These are phyloP conservation scores for Maccullochella peelii DNA, from an alignment of 2,113 vertebrate species.

Conservation along the genomic window DNA sequence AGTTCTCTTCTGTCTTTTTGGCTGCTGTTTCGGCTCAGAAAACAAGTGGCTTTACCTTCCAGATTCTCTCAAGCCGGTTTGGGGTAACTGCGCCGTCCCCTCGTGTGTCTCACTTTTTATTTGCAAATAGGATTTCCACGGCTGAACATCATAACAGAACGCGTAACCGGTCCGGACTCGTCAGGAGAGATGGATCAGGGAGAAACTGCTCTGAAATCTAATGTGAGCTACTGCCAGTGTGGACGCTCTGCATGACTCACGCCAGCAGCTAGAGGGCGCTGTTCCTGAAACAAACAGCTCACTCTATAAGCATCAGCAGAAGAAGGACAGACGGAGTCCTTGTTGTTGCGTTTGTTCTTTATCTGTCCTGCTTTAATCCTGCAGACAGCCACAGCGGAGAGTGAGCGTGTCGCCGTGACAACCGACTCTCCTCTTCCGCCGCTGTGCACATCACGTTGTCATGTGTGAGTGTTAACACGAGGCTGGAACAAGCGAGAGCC, in stretches of 20 bases:
- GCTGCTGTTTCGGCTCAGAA: neutral
- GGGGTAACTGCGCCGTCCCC: no score
- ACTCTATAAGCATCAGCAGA: neutral
- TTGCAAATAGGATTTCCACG: neutral
- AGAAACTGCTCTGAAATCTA: neutral
- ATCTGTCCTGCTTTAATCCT: constrained; percentile 44
- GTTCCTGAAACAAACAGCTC: neutral
- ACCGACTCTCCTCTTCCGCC: constrained; percentile 47
- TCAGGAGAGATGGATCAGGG: neutral
- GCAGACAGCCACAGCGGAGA: neutral
- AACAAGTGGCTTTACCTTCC: neutral
- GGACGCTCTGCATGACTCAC: neutral
- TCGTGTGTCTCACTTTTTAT: no score
- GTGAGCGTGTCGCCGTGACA: constrained; percentile 44
- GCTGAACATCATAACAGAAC: no score
- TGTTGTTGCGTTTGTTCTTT: constrained; percentile 17
- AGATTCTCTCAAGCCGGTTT: neutral
- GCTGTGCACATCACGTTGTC: constrained; percentile 62
- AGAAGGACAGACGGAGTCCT: neutral
- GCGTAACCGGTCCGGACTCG: neutral
- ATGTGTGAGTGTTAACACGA: constrained; percentile 68
- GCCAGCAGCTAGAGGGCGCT: constrained; percentile 28
- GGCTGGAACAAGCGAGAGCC: constrained; percentile 43
- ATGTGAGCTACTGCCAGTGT: neutral
- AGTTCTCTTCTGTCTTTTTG: no score